These are phyloP conservation scores for Sebastes diaconus DNA, from an alignment of 2,797 vertebrate species.

Conservation along the genomic window DNA sequence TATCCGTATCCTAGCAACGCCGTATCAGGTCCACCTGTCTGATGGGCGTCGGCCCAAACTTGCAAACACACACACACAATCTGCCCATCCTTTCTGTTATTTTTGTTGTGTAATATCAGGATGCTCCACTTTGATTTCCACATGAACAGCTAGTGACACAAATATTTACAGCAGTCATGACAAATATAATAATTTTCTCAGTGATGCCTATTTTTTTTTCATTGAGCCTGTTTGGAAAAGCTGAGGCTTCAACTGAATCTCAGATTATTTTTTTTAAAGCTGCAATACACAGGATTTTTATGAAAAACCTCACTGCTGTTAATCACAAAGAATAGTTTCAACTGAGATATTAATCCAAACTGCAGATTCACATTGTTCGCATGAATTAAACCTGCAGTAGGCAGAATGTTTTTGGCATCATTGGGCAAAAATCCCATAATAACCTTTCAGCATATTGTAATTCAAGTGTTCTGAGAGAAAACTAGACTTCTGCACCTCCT, in stretches of 20 bases:
- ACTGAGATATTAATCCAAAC: no score
- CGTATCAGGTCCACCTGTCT: slow-evolving; percentile 60
- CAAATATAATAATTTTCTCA: neutral
- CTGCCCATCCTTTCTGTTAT: slow-evolving; percentile 1
- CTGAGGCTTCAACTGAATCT: neutral
- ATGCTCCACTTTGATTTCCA: neutral
- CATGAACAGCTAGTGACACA: neutral
- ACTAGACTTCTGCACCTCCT: no score
- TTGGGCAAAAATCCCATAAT: no score
- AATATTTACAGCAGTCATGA: neutral
- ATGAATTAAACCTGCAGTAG: no score
- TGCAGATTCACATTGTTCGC: no score
- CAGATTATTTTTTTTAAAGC: neutral
- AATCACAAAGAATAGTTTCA: no score
- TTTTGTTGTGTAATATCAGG: neutral
- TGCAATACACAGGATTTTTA: neutral
- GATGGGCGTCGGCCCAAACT: slow-evolving; percentile 47
- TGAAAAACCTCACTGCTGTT: neutral
- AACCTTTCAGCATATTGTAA: no score
- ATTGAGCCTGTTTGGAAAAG: neutral
- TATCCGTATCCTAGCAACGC: slow-evolving; percentile 70
- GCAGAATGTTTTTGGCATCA: no score
- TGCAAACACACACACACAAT: neutral
- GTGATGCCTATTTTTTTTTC: neutral
- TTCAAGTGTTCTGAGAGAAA: no score